Base-by-base conservation (phyloP, 2,888 invertebrate species). In the Amiota minor region DNA sequence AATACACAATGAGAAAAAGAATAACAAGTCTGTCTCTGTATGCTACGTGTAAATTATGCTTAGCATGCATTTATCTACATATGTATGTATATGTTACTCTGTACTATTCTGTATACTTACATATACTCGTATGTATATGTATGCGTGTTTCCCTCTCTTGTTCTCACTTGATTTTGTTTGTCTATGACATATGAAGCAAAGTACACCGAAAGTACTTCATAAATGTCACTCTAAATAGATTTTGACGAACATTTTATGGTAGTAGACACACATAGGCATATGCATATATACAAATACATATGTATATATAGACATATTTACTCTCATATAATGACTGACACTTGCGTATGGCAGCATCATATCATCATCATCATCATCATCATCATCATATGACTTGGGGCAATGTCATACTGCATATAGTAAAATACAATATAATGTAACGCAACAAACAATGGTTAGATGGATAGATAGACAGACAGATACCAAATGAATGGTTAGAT, bases 221-320 rank as follows among this genome's bases (percentile, higher is more conserved):
- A 78, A 86, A 83, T 74, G 79, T 80, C 83, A 85, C 86, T 85
- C 81, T 77, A 82, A 79, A 84, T 80, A 80, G 76, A 77, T 79
- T 82, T 81, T 71, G 76, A 50, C 55, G 59, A 50, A 71, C 64
- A 67, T 45, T 20, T 18, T 4, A 59, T 59, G 59, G 62, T 45
- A 35, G 45, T 14, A 74, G 71, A 70, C 68, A 11, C 56, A 49
- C 70, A 20, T 68, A 70, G 45, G 68, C 56, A 67, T 53, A 62
- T 11, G 23, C 47, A 56, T 64, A 72, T 46, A 61, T 59, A 71
- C 61, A 76, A 12, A 46, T n/a, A 14, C 23, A n/a, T 49, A 55
- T n/a, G n/a, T n/a, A n/a, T n/a, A n/a, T 75, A 77, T 84, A 84
- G 76, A 81, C 80, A 84, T 81, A 80, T 81, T 78, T 77, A 75